Conservation (phyloP, 2,888 invertebrate species). For the Siphonodentalium dalli region DNA sequence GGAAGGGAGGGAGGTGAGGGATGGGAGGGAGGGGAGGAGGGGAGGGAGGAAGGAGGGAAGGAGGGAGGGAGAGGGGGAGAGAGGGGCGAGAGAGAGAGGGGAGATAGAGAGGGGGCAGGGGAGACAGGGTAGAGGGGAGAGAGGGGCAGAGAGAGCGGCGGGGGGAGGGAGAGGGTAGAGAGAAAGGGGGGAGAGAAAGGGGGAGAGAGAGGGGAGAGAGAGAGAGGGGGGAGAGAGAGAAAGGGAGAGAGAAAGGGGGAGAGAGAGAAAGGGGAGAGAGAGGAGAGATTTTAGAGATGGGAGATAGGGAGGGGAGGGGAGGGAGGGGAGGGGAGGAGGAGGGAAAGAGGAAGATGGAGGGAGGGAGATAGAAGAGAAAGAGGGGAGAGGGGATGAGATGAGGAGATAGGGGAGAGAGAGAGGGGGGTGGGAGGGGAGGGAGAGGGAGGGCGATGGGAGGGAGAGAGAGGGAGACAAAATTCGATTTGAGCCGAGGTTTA, state of each 20-base stretch:
- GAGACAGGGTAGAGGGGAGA: not conserved
- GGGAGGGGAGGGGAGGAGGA: not conserved
- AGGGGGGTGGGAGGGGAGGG: too few relatives aligned
- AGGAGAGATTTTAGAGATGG: not conserved
- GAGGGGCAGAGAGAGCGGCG: not conserved
- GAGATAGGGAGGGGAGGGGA: not conserved
- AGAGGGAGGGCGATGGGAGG: too few relatives aligned
- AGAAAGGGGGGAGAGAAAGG: slow-evolving; percentile 3
- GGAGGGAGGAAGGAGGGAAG: too few relatives aligned
- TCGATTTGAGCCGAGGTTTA: too few relatives aligned
- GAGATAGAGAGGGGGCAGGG: slow-evolving; percentile 5
- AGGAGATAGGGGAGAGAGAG: too few relatives aligned
- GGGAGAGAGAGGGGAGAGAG: not conserved
- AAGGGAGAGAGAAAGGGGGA: not conserved
- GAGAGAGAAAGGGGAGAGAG: not conserved
- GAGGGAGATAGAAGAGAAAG: too few relatives aligned
- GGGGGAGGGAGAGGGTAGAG: not conserved
- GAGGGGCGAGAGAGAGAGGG: slow-evolving; percentile 1
- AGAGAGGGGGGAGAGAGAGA: not conserved
- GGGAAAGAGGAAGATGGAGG: too few relatives aligned
- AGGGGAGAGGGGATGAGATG: too few relatives aligned
- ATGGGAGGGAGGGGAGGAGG: too few relatives aligned
- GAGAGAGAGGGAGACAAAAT: too few relatives aligned
- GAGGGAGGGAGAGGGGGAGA: too few relatives aligned
- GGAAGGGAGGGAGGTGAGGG: too few relatives aligned